phyloP scores from a whole-genome alignment of 1,140 invertebrate genomes.

The Frieseomelitta varia region DNA sequence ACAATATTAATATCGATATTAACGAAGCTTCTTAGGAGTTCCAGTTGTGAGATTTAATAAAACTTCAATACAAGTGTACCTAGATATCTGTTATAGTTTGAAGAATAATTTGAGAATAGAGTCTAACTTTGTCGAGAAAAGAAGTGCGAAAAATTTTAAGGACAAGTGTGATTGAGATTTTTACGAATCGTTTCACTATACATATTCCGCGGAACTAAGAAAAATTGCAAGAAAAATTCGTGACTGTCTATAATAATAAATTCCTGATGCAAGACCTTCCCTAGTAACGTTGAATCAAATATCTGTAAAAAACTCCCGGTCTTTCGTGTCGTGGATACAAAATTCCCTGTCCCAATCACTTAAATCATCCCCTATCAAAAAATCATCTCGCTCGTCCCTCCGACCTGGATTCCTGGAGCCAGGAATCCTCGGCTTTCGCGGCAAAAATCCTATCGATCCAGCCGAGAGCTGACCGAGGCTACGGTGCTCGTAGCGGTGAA shows the following conservation, averaged over 20 bases:
- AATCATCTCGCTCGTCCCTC: neutral
- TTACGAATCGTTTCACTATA: neutral
- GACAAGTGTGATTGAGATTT: neutral
- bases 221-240: too few relatives aligned
- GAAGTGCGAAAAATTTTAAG: neutral
- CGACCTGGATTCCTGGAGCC: conserved; percentile 10
- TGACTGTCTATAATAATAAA: neutral
- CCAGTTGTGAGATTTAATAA: neutral
- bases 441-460: conserved; percentile 12
- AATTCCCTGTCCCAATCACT: neutral
- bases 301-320: neutral
- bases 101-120: too few relatives aligned
- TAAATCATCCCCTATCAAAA: neutral
- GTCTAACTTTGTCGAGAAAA: accelerated
- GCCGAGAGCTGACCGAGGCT: too few relatives aligned
- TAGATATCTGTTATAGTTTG: too few relatives aligned
- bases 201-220: too few relatives aligned
- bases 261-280: neutral
- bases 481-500: neutral
- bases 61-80: too few relatives aligned
- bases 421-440: neutral
- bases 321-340: neutral
- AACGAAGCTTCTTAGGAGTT: neutral
- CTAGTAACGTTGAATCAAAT: neutral
- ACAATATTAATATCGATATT: neutral